Conservation (phyloP, 2,888 invertebrate species). For the Harpagoxenus sublaevis region DNA sequence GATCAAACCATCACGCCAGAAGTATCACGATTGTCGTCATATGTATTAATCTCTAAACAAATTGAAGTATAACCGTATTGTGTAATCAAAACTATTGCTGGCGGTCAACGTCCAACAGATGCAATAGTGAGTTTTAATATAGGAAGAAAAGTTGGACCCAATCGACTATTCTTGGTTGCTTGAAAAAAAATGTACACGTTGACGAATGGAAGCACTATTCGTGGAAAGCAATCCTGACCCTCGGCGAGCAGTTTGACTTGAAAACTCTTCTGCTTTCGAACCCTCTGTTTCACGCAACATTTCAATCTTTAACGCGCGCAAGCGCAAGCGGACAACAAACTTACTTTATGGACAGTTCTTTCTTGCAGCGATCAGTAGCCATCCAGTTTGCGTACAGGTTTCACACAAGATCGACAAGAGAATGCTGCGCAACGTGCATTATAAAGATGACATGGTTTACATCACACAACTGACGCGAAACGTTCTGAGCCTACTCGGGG, state of each 20-base stretch:
- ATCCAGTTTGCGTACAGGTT: neutral
- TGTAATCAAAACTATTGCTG: neutral
- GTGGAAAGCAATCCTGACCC: slow-evolving; percentile 4
- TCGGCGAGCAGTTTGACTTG: neutral
- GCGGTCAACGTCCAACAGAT: neutral
- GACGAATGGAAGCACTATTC: neutral
- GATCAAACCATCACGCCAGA: neutral
- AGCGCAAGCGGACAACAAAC: slow-evolving; percentile 20
- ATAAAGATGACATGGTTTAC: slow-evolving; percentile 60
- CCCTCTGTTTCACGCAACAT: neutral
- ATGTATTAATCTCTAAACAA: neutral
- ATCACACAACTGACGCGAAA: slow-evolving; percentile 67
- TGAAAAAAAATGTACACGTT: neutral
- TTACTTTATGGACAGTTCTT: neutral
- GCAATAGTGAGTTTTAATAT: neutral
- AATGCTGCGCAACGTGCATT: slow-evolving; percentile 10
- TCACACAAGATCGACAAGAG: neutral
- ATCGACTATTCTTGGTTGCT: neutral
- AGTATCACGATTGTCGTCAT: neutral
- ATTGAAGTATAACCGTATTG: neutral
- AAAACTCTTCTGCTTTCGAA: slow-evolving; percentile 22
- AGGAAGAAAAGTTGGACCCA: slow-evolving; percentile 16
- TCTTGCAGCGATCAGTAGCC: slow-evolving; percentile 25
- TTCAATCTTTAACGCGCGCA: slow-evolving; percentile 37
- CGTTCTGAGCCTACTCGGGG: slow-evolving; percentile 65